phyloP scores from a whole-genome alignment of 2,113 vertebrate genomes.

The Saiga tatarica region DNA sequence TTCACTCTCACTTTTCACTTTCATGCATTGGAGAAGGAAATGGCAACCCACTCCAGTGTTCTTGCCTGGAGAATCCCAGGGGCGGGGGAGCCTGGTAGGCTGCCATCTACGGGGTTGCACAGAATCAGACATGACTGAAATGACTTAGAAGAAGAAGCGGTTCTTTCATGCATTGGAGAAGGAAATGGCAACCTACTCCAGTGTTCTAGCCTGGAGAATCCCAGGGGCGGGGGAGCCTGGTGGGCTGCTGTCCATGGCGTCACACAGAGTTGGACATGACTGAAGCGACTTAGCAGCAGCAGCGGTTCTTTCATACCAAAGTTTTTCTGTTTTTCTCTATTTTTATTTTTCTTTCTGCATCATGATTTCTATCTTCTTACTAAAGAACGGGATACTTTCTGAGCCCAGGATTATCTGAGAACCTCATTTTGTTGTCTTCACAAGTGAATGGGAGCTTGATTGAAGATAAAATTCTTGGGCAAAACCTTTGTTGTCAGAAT shows the following conservation, averaged over 20 bases:
- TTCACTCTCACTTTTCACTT: too few relatives aligned
- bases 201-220: too few relatives aligned
- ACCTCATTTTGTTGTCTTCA: background rate
- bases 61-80: too few relatives aligned
- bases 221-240: too few relatives aligned
- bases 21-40: background rate
- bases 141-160: too few relatives aligned
- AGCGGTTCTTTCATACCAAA: background rate
- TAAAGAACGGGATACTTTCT: background rate
- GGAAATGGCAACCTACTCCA: too few relatives aligned
- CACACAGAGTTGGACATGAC: too few relatives aligned
- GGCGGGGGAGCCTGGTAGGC: fast-evolving
- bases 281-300: too few relatives aligned
- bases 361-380: background rate
- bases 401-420: background rate
- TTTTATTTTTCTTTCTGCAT: background rate
- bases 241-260: too few relatives aligned
- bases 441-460: background rate
- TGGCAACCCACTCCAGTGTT: too few relatives aligned
- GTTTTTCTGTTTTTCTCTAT: background rate
- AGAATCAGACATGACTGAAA: too few relatives aligned
- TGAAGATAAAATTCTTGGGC: conserved; percentile 3
- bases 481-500: conserved; percentile 1
- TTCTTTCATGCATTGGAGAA: background rate
- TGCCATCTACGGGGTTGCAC: too few relatives aligned